Base-by-base conservation (phyloP, 2,113 vertebrate species). In the Siniperca chuatsi region DNA sequence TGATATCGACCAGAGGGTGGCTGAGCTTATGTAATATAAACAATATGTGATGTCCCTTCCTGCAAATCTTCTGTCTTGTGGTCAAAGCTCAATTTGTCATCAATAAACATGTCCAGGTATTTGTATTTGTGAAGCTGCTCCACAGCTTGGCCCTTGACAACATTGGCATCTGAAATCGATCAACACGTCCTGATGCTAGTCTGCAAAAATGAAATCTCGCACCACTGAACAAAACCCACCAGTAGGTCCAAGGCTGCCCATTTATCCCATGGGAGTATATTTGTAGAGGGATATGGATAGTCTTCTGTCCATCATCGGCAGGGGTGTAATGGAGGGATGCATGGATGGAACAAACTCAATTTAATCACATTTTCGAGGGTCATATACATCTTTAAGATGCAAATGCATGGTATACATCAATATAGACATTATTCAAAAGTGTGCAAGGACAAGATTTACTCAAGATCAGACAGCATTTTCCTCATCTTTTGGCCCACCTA, bases 131-230 rank as follows among this genome's bases (percentile, higher is more conserved):
- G 75, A 75, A 52, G 78, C 73, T 29, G 25, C 90, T 87, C 77
- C 87, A 44, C 67, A 64, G 81, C 81, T 62, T 60, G 81, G 78
- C 72, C 85, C 80, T 77, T 29, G 50, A 85, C 86, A 83, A 65
- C 57, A 79, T 61, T 75, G 73, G 82, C 85, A 78, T 90, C 82
- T 92, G 89, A 86, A 91, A 92, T 90, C 78, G 52, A 90, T 92
- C 84, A 44, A 82, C 78, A 73, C 2, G 21, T 83, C 72, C 60
- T 37, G 69, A 82, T 75, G 77, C 46, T 78, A 84, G 81, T 82
- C 75, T 76, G 58, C 69, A 88, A 81, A 93, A 90, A 90, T 58
- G 69, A 87, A 86, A 86, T 82, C 78, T 91, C 40, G 54, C 82
- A 79, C 61, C 75, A 75, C 61, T 77, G 66, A 89, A 60, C 84